A percentile compares a stretch with the other conserved stretches of the same genome.
Evolutionary conservation across 2,113 vertebrate genomes (phyloP).

Genomic region (Anser cygnoides): DNA sequence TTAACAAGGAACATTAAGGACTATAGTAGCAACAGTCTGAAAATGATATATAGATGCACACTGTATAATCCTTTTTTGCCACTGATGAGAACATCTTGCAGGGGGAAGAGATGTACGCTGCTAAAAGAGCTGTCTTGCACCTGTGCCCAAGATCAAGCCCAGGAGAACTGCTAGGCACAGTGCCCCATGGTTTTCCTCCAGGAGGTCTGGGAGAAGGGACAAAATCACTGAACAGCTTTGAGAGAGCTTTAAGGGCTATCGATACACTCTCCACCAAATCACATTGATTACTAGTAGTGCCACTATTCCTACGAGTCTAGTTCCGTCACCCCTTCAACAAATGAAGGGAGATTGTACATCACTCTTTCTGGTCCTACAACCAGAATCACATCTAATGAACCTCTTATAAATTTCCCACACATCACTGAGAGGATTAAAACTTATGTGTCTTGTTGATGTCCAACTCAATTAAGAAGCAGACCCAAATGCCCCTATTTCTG

Average conservation of each 20-base stretch:
- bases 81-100: background rate
- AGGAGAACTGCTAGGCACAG: background rate
- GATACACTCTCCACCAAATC: background rate
- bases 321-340: background rate
- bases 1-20: background rate
- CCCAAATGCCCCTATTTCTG: background rate
- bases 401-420: background rate
- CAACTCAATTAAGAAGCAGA: background rate
- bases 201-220: background rate
- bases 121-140: background rate
- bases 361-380: background rate
- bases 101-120: background rate
- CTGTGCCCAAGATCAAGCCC: background rate
- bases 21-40: background rate
- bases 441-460: background rate
- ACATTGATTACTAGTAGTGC: background rate
- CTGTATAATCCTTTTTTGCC: background rate
- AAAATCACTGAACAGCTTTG: background rate
- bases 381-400: background rate
- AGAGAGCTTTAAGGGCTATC: accelerated
- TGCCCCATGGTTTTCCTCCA: background rate
- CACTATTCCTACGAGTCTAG: background rate
- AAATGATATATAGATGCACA: background rate
- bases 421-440: background rate
- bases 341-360: background rate